phyloP scores from a whole-genome alignment of 2,888 invertebrate genomes.

The Ormyrus pomaceus region DNA sequence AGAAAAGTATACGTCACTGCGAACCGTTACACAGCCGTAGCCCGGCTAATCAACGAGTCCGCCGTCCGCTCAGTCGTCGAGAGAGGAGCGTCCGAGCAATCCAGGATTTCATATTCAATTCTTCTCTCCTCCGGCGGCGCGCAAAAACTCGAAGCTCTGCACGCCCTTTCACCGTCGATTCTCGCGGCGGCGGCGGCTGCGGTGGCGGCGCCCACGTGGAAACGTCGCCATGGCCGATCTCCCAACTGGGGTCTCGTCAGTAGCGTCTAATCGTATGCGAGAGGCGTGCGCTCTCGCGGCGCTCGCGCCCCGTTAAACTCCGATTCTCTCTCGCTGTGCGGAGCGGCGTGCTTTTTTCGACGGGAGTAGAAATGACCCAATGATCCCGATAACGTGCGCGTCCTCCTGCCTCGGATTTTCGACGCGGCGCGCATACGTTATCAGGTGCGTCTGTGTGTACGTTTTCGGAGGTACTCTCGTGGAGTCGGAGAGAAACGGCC shows the following conservation, averaged over 20 bases:
- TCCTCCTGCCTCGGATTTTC: conserved; percentile 62
- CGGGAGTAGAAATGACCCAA: conserved; percentile 66
- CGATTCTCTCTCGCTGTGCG: not conserved
- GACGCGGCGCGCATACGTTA: not conserved
- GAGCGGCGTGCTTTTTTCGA: not conserved
- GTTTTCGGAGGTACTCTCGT: not conserved
- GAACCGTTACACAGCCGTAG: too few relatives aligned
- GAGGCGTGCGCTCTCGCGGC: conserved; percentile 41
- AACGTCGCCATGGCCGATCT: not conserved
- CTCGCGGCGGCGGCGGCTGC: not conserved
- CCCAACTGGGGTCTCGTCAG: conserved; percentile 29
- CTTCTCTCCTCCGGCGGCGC: not conserved
- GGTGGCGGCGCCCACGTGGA: conserved; percentile 42
- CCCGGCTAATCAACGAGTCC: too few relatives aligned
- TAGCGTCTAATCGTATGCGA: conserved; percentile 53
- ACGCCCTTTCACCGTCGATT: conserved; percentile 49
- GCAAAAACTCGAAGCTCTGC: not conserved
- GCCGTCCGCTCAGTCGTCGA: too few relatives aligned
- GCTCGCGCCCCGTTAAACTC: conserved; percentile 37
- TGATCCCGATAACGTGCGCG: conserved; percentile 67
- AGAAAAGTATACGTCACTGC: too few relatives aligned
- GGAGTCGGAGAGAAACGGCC: conserved; percentile 1
- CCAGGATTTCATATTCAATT: not conserved
- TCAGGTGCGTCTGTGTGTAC: not conserved
- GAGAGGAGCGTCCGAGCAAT: too few relatives aligned